A percentile compares a stretch with the other conserved stretches of the same genome.
phyloP scores from a whole-genome alignment of 2,113 vertebrate species.

The Rhabdornis inornatus region DNA sequence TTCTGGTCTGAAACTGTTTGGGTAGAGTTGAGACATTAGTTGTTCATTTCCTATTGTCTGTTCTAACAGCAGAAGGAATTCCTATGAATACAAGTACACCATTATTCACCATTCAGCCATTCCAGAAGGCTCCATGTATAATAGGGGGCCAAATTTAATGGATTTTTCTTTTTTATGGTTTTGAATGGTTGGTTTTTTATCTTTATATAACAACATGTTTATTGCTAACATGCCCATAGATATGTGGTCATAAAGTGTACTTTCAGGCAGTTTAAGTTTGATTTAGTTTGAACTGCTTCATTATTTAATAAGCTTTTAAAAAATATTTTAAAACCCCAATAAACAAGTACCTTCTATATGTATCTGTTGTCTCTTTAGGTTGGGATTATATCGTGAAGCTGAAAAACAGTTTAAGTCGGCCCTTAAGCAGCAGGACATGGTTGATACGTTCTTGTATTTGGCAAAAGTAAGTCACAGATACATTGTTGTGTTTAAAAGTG shows the following conservation, averaged over 20 bases:
- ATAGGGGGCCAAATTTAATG: not conserved
- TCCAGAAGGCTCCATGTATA: not conserved
- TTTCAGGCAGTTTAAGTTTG: not conserved
- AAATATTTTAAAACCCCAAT: rapidly evolving
- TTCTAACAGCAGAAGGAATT: not conserved
- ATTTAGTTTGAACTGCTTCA: not conserved
- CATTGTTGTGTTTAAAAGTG: not conserved
- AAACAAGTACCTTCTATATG: not conserved
- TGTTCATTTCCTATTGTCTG: not conserved
- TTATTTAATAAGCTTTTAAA: not conserved
- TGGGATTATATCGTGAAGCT: constrained; percentile 92
- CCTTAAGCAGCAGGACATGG: constrained; percentile 91
- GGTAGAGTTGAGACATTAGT: not conserved
- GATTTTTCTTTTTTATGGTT: not conserved
- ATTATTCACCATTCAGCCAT: not conserved
- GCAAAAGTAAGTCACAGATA: constrained; percentile 84
- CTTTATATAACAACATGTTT: not conserved
- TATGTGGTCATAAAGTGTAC: not conserved
- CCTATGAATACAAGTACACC: rapidly evolving
- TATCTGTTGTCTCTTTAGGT: constrained; percentile 60
- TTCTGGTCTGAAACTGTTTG: not conserved
- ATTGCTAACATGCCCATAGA: not conserved
- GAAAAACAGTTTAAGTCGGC: constrained; percentile 97
- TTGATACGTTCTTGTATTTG: constrained; percentile 92
- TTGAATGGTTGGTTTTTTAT: not conserved